Evolutionary conservation across 2,113 vertebrate genomes (phyloP), one percentile per base, ranked within the genome.

Genomic region (Ceuthmochares aereus): DNA sequence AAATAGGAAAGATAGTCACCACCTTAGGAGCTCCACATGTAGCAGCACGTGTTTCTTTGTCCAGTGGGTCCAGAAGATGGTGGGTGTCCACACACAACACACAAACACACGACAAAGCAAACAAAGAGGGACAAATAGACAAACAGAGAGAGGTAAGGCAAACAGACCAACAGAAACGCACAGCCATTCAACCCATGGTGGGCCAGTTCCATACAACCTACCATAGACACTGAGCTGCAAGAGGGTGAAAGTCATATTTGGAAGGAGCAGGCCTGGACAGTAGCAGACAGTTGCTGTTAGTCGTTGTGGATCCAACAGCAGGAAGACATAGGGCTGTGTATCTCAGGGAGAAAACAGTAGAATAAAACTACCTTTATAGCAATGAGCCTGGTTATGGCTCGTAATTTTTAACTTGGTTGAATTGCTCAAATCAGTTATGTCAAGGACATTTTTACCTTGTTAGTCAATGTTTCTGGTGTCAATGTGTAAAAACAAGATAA

Each of bases 311-410:
- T 18, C 12, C 17, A 59, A 40, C 14, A 45, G 23, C 1, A 3
- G 19, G 26, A 56, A 67, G 26, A 22, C 0, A 0, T 17, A 55
- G 8, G 15, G 6, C 34, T 51, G 5, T 51, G 26, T 18, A 30
- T 34, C 47, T 8, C 34, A 84, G 22, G 13, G 11, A 62, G 5
- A n/a, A 84, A 74, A 67, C 14, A 70, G 40, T 2, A 55, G 34
- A 49, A 43, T 63, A 34, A 45, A n/a, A 59, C 18, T 64, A 52
- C 15, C 18, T 54, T 81, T 47, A 59, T 21, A 13, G 1, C 14
- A 64, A 18, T 52, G 21, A 69, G 11, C 7, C 18, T 78, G 22
- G 10, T 47, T 54, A 63, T 4, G 10, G 18, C 59, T 47, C 25
- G 64, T 45, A 0, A 47, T 25, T 90, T 70, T 64, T 63, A 51